Evolutionary conservation across 2,797 vertebrate species (phyloP).

Genomic region (Trachurus trachurus): DNA sequence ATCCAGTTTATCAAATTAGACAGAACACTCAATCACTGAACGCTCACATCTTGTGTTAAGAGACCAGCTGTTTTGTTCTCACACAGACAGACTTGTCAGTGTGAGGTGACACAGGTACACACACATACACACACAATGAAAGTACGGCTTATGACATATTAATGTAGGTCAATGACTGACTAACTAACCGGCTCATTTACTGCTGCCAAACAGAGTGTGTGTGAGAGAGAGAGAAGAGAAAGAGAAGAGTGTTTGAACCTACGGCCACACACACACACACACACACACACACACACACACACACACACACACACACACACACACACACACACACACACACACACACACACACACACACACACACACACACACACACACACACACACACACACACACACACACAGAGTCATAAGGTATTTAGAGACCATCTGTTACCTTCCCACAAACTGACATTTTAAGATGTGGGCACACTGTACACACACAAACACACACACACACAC

Average conservation of each 20-base stretch:
- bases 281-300: conserved; percentile 1
- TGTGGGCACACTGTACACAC: neutral
- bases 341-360: neutral
- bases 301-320: conserved; percentile 4
- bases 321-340: conserved; percentile 4
- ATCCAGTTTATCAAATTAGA: conserved; percentile 67
- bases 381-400: neutral
- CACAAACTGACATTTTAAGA: conserved; percentile 24
- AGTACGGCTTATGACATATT: conserved; percentile 16
- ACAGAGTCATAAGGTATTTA: conserved; percentile 22
- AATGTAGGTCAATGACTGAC: conserved; percentile 42
- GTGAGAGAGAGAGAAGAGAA: neutral
- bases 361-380: neutral
- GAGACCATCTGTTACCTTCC: conserved; percentile 42
- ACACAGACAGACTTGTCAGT: conserved; percentile 15
- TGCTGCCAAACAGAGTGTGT: conserved; percentile 1
- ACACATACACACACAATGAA: neutral
- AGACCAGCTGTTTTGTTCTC: conserved; percentile 61
- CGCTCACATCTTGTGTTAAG: conserved; percentile 38
- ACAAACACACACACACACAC: no score
- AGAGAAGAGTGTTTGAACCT: neutral
- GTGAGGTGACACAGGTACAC: conserved; percentile 14
- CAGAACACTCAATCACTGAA: conserved; percentile 60
- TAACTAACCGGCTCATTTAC: conserved; percentile 30
- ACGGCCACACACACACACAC: neutral